Conservation (phyloP, 2,888 invertebrate genomes). For the Caenorhabditis afra region DNA sequence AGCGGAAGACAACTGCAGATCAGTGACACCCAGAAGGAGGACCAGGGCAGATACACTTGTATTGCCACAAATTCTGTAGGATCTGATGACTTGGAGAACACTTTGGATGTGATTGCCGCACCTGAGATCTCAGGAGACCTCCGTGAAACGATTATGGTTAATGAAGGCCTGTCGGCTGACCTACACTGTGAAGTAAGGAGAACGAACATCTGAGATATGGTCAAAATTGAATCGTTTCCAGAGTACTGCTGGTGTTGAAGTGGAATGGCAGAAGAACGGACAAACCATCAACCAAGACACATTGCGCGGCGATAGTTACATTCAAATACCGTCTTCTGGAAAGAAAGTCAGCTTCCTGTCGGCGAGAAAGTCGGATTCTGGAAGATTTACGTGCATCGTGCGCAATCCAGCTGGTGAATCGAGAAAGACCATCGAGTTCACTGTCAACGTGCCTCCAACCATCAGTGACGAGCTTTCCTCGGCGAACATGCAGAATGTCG, state of each 20-base stretch:
- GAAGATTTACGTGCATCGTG: constrained; percentile 71
- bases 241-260: constrained; percentile 58
- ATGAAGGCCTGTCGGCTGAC: constrained; percentile 44
- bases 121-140: constrained; percentile 69
- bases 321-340: constrained; percentile 73
- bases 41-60: constrained; percentile 75
- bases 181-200: constrained; percentile 45
- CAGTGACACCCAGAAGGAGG: constrained; percentile 59
- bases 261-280: constrained; percentile 78
- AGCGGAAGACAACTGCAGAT: constrained; percentile 77
- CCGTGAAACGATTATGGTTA: constrained; percentile 16
- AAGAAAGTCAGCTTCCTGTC: constrained; percentile 72
- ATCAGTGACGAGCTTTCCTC: constrained; percentile 76
- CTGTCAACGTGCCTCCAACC: constrained; percentile 73
- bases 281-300: constrained; percentile 64
- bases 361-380: constrained; percentile 66
- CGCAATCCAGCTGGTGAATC: constrained; percentile 76
- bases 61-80: constrained; percentile 79
- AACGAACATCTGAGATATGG: not conserved
- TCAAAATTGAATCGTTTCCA: constrained; percentile 1
- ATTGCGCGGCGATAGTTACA: constrained; percentile 66
- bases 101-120: constrained; percentile 74
- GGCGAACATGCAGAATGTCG: constrained; percentile 63
- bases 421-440: constrained; percentile 74
- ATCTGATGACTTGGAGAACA: constrained; percentile 77